Conservation (phyloP, 2,113 vertebrate species). For the Sialia sialis region DNA sequence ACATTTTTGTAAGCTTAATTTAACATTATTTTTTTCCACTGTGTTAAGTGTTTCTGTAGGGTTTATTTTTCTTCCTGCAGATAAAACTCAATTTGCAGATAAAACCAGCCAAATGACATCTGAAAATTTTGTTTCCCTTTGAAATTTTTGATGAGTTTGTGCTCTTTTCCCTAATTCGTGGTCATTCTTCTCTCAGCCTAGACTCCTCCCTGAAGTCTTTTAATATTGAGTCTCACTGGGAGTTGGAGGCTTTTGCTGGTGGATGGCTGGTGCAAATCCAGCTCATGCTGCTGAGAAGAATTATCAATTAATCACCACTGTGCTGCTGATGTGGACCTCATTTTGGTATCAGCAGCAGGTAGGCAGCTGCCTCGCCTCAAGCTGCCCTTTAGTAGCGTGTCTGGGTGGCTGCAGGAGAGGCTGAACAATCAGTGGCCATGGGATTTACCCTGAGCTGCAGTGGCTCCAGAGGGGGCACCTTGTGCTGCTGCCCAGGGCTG, state of each 20-base stretch:
- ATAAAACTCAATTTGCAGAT: background rate
- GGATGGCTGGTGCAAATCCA: background rate
- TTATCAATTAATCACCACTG: background rate
- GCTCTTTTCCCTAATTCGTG: background rate
- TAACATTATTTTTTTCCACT: conserved; percentile 51
- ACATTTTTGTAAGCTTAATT: conserved; percentile 65
- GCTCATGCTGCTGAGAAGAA: background rate
- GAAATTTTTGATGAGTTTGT: background rate
- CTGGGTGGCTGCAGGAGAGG: background rate
- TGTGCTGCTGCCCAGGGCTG: background rate
- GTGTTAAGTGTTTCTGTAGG: background rate
- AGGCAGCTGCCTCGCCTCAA: background rate
- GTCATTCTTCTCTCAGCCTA: background rate
- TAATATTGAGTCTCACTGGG: background rate
- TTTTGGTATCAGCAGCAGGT: background rate
- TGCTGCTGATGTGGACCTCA: background rate
- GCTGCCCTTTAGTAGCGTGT: background rate
- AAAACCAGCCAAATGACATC: background rate
- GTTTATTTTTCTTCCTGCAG: background rate
- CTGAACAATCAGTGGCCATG: no score
- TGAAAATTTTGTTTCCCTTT: background rate
- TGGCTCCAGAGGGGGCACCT: accelerated
- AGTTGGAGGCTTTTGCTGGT: background rate
- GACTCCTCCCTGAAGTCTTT: background rate
- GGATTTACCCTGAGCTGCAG: background rate